Evolutionary conservation across 2,797 vertebrate genomes (phyloP), one percentile per base, ranked within the genome.

Genomic region (Danio aesculapii): DNA sequence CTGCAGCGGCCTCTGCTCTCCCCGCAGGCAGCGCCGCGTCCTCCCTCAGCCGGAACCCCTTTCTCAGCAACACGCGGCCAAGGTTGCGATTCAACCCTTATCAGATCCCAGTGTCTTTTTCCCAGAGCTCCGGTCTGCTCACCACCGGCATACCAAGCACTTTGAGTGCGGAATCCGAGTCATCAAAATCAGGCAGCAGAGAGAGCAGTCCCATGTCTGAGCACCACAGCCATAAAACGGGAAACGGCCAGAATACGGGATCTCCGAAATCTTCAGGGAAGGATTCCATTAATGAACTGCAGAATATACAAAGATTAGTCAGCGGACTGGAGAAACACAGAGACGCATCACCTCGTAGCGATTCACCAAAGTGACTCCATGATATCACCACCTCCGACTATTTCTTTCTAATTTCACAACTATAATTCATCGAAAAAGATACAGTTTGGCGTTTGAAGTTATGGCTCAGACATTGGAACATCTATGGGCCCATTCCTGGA

Each of bases 81-180:
- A 93, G 96, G 79, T 90, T 97, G 82, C 93, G 95, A 17, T 97
- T 96, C 92, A 98, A 87, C 91, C 97, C 97, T 0, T 98, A 98
- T 90, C 94, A 95, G 69, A 90, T 96, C 86, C 94, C 96, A 0
- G 79, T 93, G 62, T 92, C 95, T 0, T 82, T 94, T 10, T 85
- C 91, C 0, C 94, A 95, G 39, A 90, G 90, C 90, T 90, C 94
- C 88, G 89, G 90, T 84, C 85, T 95, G 46, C 92, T 95, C 9
- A 81, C 91, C 87, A 85, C 91, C 9, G 89, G 92, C 6, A 86
- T 94, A 39, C 88, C 92, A 0, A 85, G 88, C 13, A 83, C 93
- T 87, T 91, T 91, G 3, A 86, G 88, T 11, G 89, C 87, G 9
- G 89, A 91, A 0, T 87, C 91, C 41, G 94, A 95, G 63, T 87